phyloP scores from a whole-genome alignment of 2,113 vertebrate genomes.

The Willisornis vidua region DNA sequence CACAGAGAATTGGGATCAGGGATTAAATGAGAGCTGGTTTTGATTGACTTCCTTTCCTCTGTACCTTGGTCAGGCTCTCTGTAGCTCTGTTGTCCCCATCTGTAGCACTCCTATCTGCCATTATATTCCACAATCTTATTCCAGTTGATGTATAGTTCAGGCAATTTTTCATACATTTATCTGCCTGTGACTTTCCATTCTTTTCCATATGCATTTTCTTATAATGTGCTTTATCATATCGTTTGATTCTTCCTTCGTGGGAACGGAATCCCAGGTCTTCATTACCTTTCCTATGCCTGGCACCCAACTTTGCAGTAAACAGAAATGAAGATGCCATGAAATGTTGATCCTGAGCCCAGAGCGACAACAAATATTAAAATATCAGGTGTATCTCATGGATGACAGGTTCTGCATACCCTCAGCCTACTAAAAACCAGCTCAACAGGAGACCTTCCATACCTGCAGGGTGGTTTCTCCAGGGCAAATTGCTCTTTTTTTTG shows the following conservation, averaged over 20 bases:
- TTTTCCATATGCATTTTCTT: neutral
- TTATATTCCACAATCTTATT: neutral
- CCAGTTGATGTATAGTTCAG: neutral
- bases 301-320: neutral
- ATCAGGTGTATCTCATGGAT: neutral
- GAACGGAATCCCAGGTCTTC: neutral
- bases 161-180: neutral
- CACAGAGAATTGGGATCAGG: neutral
- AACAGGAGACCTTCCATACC: neutral
- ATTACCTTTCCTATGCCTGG: neutral
- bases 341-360: neutral
- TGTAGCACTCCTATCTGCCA: neutral
- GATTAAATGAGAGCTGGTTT: neutral
- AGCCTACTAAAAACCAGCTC: neutral
- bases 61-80: neutral
- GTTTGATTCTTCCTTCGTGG: neutral
- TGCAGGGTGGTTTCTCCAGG: neutral
- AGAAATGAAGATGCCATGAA: neutral
- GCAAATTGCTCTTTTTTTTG: neutral
- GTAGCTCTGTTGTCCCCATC: neutral
- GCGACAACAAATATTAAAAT: accelerated
- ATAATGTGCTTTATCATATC: neutral
- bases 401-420: neutral
- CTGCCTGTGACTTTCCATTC: neutral
- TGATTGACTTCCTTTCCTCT: neutral